These are phyloP conservation scores for Pandemis cinnamomeana DNA, from an alignment of 2,888 invertebrate species.

Conservation along the genomic window DNA sequence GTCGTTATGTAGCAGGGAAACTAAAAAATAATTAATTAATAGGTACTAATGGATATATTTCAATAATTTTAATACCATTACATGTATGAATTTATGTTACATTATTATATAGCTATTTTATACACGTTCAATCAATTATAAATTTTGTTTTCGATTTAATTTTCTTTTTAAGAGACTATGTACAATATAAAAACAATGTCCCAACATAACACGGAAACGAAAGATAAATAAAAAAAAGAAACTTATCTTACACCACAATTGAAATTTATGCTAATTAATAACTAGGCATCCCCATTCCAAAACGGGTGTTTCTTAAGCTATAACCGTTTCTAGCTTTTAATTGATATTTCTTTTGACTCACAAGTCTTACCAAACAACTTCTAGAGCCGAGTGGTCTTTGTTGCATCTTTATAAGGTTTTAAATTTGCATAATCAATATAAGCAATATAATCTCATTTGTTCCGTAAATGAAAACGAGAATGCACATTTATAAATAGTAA, in stretches of 20 bases:
- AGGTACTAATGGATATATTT: constrained; percentile 71
- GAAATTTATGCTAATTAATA: constrained; percentile 35
- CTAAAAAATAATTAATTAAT: constrained; percentile 22
- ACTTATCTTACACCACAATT: constrained; percentile 37
- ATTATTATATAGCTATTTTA: constrained; percentile 61
- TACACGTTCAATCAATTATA: constrained; percentile 58
- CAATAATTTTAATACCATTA: constrained; percentile 65
- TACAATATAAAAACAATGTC: constrained; percentile 39
- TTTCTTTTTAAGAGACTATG: constrained; percentile 41
- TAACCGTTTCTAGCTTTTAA: not conserved
- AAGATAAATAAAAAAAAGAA: constrained; percentile 34
- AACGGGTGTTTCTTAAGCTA: not conserved
- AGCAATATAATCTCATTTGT: not conserved
- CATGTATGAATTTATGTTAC: constrained; percentile 65
- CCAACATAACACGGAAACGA: constrained; percentile 34
- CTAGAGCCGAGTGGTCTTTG: not conserved
- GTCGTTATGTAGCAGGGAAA: not conserved
- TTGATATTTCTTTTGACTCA: constrained; percentile 3
- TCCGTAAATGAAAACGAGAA: not conserved
- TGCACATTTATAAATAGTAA: constrained; percentile 6
- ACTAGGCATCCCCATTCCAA: constrained; percentile 29
- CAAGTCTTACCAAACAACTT: not conserved
- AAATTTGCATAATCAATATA: not conserved
- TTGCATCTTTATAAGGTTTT: not conserved
- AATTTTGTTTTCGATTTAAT: constrained; percentile 51